These are phyloP conservation scores for Haliaeetus leucogaster DNA, from an alignment of 2,113 vertebrate genomes.

Conservation along the genomic window DNA sequence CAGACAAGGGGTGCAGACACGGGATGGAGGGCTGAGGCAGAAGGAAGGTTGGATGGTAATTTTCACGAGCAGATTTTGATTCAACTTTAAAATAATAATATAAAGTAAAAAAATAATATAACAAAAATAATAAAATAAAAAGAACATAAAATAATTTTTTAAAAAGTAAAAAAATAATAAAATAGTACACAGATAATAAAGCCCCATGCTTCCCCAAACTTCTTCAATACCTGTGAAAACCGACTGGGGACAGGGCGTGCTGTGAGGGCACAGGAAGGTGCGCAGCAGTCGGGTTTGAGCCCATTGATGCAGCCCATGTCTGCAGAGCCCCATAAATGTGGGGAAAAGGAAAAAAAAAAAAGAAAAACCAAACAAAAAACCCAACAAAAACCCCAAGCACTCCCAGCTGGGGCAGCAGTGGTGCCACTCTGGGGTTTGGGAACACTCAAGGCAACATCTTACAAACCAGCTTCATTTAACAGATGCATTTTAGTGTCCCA, in stretches of 20 bases:
- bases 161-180: not conserved
- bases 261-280: not conserved
- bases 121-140: not conserved
- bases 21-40: not conserved
- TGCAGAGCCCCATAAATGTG: not conserved
- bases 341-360: not conserved
- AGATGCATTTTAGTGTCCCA: not conserved
- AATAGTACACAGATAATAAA: not conserved
- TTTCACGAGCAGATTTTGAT: not conserved
- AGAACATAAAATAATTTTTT: too few relatives aligned
- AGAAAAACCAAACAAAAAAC: too few relatives aligned
- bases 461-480: not conserved
- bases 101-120: not conserved
- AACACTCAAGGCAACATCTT: not conserved
- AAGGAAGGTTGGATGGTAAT: too few relatives aligned
- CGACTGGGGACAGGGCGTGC: fast-evolving
- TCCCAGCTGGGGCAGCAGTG: not conserved
- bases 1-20: not conserved
- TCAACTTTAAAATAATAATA: not conserved
- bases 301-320: fast-evolving
- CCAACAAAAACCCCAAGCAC: not conserved
- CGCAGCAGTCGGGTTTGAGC: not conserved
- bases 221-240: not conserved
- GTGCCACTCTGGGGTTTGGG: not conserved
- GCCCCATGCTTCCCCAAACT: not conserved